phyloP scores from a whole-genome alignment of 2,888 invertebrate genomes.

The Hypselothyrea guttata region DNA sequence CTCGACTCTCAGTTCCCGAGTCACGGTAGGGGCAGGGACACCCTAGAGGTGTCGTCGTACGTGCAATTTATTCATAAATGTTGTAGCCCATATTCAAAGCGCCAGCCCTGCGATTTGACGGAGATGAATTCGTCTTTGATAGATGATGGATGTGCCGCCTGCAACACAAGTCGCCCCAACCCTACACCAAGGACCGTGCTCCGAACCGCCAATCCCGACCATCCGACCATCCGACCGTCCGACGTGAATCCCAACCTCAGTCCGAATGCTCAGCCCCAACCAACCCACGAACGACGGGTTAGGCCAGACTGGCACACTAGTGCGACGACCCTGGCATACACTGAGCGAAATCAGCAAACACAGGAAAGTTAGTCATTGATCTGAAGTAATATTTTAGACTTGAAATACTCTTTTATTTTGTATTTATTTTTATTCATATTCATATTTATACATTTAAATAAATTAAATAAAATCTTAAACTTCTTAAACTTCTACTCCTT shows the following conservation, averaged over 20 bases:
- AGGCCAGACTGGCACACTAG: not conserved
- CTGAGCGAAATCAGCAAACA: conserved; percentile 5
- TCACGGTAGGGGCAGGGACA: conserved; percentile 3
- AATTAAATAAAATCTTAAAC: too few species aligned
- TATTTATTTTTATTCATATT: too few species aligned
- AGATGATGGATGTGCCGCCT: conserved; percentile 76
- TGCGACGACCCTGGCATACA: conserved; percentile 23
- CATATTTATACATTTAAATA: too few species aligned
- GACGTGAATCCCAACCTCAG: too few species aligned
- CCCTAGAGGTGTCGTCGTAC: conserved; percentile 59
- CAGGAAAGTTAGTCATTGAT: too few species aligned
- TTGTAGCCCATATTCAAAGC: conserved; percentile 72
- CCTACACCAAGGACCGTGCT: conserved; percentile 2
- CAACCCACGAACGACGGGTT: not conserved
- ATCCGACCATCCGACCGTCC: too few species aligned
- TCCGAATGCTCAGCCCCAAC: not conserved
- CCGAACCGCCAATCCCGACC: not conserved
- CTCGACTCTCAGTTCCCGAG: too few species aligned
- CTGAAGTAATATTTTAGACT: too few species aligned
- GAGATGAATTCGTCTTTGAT: conserved; percentile 80
- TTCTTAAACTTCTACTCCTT: too few species aligned
- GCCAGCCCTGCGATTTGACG: conserved; percentile 66
- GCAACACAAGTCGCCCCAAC: conserved; percentile 77
- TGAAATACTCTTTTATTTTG: too few species aligned
- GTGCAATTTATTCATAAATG: conserved; percentile 81